phyloP scores from a whole-genome alignment of 1,140 invertebrate genomes.

The Pseudomyrmex sp. region DNA sequence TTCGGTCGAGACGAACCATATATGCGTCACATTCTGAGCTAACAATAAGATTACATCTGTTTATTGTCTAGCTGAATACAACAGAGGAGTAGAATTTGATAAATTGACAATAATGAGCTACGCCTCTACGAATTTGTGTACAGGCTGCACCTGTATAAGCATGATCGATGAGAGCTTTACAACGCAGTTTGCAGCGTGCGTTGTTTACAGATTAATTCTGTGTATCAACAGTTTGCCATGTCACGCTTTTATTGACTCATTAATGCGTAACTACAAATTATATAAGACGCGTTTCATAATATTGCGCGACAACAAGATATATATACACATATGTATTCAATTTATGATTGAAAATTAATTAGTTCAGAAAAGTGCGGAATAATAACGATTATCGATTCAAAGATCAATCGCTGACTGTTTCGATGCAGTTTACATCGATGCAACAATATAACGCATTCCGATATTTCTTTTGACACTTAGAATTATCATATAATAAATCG shows the following conservation, averaged over 20 bases:
- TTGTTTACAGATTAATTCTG: conserved; percentile 46
- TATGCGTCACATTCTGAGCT: not conserved
- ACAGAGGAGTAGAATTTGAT: conserved; percentile 29
- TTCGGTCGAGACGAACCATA: not conserved
- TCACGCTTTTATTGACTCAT: conserved; percentile 44
- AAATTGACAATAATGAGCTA: conserved; percentile 50
- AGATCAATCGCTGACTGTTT: no score
- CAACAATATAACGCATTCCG: not conserved
- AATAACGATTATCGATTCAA: no score
- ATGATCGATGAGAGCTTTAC: conserved; percentile 43
- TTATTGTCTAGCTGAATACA: conserved; percentile 14
- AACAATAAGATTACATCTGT: conserved; percentile 38
- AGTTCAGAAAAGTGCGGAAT: not conserved
- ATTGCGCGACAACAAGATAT: not conserved
- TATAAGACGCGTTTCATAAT: not conserved
- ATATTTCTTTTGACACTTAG: no score
- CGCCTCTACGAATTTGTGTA: not conserved
- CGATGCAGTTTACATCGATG: no score
- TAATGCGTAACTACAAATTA: conserved; percentile 43
- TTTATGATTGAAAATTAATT: conserved; percentile 11
- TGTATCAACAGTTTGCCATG: conserved; percentile 38
- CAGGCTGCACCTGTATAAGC: conserved; percentile 32
- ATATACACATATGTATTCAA: no score
- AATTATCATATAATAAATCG: no score
- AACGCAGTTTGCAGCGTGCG: conserved; percentile 31